These are phyloP conservation scores for Poeciliopsis paucimaculata DNA, from an alignment of 2,797 vertebrate species.

Conservation along the genomic window DNA sequence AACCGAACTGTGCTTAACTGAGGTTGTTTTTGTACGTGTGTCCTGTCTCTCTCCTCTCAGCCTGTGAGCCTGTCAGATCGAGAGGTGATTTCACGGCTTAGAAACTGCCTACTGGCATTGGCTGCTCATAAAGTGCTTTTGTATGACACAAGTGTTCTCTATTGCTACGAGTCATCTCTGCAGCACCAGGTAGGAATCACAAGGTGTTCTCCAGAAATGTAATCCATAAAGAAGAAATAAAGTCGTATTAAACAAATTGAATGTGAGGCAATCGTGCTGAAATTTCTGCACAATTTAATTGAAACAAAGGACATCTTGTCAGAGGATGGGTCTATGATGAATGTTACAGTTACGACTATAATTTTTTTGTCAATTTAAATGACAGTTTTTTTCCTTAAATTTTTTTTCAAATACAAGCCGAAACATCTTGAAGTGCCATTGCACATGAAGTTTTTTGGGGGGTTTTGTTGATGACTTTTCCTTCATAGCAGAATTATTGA, in stretches of 20 bases:
- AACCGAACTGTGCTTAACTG: background rate
- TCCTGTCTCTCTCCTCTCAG: constrained; percentile 69
- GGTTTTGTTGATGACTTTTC: background rate
- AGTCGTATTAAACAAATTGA: background rate
- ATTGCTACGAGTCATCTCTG: constrained; percentile 94
- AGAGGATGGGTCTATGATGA: constrained; percentile 7
- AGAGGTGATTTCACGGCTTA: constrained; percentile 95
- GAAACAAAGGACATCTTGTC: background rate
- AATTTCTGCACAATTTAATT: background rate
- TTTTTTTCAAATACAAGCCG: background rate
- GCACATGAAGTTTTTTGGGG: too few species aligned
- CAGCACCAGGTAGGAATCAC: constrained; percentile 85
- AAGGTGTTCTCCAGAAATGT: background rate
- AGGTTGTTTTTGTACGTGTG: constrained; percentile 2
- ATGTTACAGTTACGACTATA: background rate
- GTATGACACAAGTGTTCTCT: constrained; percentile 95
- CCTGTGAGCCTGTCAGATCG: constrained; percentile 88
- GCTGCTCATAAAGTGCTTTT: constrained; percentile 88
- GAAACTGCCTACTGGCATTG: constrained; percentile 92
- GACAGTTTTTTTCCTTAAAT: background rate
- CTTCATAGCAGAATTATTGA: background rate
- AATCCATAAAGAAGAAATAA: background rate
- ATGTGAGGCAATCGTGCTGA: constrained; percentile 23
- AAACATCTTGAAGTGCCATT: background rate
- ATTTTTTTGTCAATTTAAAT: background rate